Conservation (phyloP, 2,797 vertebrate genomes). For the Kryptolebias ocellatus region DNA sequence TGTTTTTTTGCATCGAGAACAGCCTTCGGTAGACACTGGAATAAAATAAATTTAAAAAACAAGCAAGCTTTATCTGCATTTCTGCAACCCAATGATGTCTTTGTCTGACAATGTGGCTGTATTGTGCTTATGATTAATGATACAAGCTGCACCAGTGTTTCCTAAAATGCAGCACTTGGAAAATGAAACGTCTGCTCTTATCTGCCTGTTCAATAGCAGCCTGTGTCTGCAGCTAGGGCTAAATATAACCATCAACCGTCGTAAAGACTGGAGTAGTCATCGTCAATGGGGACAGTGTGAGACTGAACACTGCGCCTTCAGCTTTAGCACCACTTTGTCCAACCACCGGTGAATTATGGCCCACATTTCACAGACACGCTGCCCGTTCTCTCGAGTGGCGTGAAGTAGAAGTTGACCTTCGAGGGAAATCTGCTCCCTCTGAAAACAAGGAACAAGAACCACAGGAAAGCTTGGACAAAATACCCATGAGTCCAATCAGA, state of each 20-base stretch:
- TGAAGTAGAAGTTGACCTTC: constrained; percentile 38
- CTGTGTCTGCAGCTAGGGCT: constrained; percentile 41
- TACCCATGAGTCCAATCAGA: constrained; percentile 2
- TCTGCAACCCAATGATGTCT: no score
- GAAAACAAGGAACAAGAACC: neutral
- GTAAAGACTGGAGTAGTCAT: constrained; percentile 36
- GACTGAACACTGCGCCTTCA: constrained; percentile 54
- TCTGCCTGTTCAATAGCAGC: constrained; percentile 42
- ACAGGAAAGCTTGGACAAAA: no score
- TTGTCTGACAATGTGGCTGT: no score
- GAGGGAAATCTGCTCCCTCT: constrained; percentile 1
- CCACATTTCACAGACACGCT: constrained; percentile 17
- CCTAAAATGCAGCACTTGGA: constrained; percentile 5
- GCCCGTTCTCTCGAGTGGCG: constrained; percentile 11
- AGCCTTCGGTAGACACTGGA: no score
- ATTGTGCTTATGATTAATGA: no score
- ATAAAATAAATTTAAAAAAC: no score
- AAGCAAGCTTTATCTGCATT: no score
- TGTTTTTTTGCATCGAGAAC: no score
- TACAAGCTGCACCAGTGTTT: no score
- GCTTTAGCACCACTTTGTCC: constrained; percentile 17
- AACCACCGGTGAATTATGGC: constrained; percentile 23
- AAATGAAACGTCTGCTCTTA: constrained; percentile 36
- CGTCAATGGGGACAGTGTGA: constrained; percentile 70
- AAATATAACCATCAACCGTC: constrained; percentile 63